Evolutionary conservation across 1,140 invertebrate genomes (phyloP).

Genomic region (Hyles euphorbiae): DNA sequence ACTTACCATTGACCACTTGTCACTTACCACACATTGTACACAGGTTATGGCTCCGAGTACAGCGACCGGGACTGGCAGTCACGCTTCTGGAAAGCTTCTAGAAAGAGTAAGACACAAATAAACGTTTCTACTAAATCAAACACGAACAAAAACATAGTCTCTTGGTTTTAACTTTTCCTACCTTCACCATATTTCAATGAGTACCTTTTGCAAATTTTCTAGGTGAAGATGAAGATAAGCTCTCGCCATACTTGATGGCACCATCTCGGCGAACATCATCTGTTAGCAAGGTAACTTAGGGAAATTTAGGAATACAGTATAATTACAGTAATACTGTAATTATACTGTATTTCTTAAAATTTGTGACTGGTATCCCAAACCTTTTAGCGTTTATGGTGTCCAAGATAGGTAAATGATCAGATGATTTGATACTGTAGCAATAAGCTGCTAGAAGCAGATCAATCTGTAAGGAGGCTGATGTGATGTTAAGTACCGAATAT

Average conservation of each 20-base stretch:
- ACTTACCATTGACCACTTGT: too few relatives aligned
- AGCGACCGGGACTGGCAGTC: conserved; percentile 80
- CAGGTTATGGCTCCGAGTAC: conserved; percentile 85
- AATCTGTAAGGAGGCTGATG: too few relatives aligned
- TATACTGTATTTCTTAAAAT: too few relatives aligned
- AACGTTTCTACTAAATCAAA: not conserved
- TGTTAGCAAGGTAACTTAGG: conserved; percentile 46
- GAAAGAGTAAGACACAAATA: conserved; percentile 49
- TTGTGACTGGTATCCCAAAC: too few relatives aligned
- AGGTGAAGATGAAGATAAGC: conserved; percentile 67
- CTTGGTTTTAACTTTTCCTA: too few relatives aligned
- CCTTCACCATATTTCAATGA: not conserved
- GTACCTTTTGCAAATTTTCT: conserved; percentile 18
- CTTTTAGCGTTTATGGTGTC: too few relatives aligned
- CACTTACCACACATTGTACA: not conserved
- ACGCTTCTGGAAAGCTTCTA: conserved; percentile 76
- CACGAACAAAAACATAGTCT: not conserved
- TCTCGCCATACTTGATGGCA: conserved; percentile 58
- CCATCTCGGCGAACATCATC: conserved; percentile 55
- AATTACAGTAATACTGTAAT: too few relatives aligned
- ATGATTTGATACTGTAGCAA: too few relatives aligned
- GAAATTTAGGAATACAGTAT: not conserved
- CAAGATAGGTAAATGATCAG: too few relatives aligned
- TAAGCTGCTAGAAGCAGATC: too few relatives aligned
- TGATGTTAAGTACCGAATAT: too few relatives aligned